A percentile compares a stretch with the other conserved stretches of the same genome.
These are phyloP conservation scores for Conus betulinus DNA, from an alignment of 1,140 invertebrate species.

Conservation along the genomic window DNA sequence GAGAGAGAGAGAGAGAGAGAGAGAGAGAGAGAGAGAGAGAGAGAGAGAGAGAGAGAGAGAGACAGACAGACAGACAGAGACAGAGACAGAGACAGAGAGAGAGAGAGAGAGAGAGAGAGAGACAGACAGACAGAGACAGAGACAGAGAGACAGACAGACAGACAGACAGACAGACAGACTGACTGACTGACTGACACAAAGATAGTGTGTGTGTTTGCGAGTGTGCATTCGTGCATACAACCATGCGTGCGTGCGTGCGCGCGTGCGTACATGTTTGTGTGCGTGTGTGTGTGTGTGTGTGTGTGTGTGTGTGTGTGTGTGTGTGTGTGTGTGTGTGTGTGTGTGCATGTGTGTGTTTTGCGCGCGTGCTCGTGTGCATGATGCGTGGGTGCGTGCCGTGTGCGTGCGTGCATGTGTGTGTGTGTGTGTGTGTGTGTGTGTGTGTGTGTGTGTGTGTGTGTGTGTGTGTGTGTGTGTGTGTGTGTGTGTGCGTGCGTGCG, in stretches of 20 bases:
- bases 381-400: too few species aligned
- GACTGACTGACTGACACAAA: neutral
- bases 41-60: neutral
- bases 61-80: neutral
- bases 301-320: neutral
- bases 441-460: too few species aligned
- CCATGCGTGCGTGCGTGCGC: neutral
- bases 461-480: too few species aligned
- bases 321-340: neutral
- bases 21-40: too few species aligned
- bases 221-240: neutral
- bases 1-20: too few species aligned
- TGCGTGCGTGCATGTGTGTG: too few species aligned
- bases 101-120: neutral
- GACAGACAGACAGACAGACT: neutral
- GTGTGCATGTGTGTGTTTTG: too few species aligned
- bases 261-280: too few species aligned
- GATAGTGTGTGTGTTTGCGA: neutral
- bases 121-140: neutral
- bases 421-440: too few species aligned
- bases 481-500: too few species aligned
- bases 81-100: neutral
- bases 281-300: neutral
- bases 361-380: too few species aligned
- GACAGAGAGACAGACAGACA: neutral